Percentiles rank a stretch among this genome's conserved stretches.
Conservation (phyloP, 2,113 vertebrate species). For the Hippopotamus amphibius region DNA sequence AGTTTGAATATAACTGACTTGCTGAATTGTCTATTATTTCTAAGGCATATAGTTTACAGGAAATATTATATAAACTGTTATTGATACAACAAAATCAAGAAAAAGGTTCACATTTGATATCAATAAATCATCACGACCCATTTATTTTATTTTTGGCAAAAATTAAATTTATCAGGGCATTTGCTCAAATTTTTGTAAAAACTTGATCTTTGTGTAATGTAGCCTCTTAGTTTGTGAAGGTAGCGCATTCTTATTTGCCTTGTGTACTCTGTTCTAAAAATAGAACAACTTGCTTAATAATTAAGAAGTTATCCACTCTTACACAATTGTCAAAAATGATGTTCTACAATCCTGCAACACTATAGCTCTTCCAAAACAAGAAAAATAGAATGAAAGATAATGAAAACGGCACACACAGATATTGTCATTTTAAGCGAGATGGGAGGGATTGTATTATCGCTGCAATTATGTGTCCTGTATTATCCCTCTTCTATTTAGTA, state of each 20-base stretch:
- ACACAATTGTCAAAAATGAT: not conserved
- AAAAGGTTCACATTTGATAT: not conserved
- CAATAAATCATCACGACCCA: not conserved
- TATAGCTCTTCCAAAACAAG: not conserved
- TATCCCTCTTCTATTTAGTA: not conserved
- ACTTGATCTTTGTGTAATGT: not conserved
- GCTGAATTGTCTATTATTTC: not conserved
- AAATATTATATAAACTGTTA: not conserved
- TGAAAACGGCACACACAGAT: not conserved
- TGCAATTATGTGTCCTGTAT: not conserved
- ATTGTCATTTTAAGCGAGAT: not conserved
- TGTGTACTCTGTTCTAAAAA: not conserved
- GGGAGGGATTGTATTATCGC: not conserved
- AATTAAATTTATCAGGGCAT: not conserved
- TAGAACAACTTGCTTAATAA: not conserved
- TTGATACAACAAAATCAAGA: not conserved
- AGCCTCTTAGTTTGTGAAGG: not conserved
- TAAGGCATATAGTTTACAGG: not conserved
- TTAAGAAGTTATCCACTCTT: not conserved
- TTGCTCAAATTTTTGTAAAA: not conserved
- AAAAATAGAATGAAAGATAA: not conserved
- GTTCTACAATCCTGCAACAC: not conserved
- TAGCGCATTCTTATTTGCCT: not conserved
- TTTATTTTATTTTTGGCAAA: conserved; percentile 33
- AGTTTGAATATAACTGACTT: not conserved